Conservation (phyloP, 2,113 vertebrate genomes). For the Syngnathus scovelli region DNA sequence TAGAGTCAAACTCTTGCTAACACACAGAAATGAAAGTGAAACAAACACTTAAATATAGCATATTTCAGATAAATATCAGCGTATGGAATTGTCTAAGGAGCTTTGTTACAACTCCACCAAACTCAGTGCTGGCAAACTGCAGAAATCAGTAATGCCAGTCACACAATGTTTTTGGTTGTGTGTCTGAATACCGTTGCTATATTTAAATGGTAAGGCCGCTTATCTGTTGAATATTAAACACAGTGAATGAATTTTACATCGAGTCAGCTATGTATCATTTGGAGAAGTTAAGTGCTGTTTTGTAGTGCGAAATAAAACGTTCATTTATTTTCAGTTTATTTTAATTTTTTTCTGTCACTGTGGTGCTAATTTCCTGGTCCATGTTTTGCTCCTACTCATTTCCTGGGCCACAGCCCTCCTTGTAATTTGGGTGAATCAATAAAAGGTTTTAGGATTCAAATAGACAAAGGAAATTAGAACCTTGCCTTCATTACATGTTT, state of each 20-base stretch:
- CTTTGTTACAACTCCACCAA: not conserved
- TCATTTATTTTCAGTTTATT: slow-evolving; percentile 22
- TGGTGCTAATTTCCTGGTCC: slow-evolving; percentile 36
- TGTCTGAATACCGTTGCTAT: not conserved
- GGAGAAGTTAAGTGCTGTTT: slow-evolving; percentile 21
- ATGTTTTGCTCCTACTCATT: slow-evolving; percentile 17
- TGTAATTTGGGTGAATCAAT: slow-evolving; percentile 16
- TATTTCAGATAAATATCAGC: not conserved
- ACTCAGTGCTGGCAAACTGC: too few species aligned
- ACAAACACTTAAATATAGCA: not conserved
- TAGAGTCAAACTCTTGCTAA: slow-evolving; percentile 10
- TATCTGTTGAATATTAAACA: slow-evolving; percentile 37
- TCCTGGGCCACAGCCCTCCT: slow-evolving; percentile 16
- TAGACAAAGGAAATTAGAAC: slow-evolving; percentile 20
- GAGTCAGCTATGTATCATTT: slow-evolving; percentile 15
- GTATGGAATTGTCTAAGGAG: not conserved
- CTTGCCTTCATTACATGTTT: slow-evolving; percentile 5
- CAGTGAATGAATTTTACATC: slow-evolving; percentile 4
- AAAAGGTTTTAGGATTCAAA: slow-evolving; percentile 10
- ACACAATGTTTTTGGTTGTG: too few species aligned
- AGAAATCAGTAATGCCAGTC: too few species aligned
- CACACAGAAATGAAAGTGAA: slow-evolving; percentile 15
- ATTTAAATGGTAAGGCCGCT: not conserved
- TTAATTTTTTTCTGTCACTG: not conserved
- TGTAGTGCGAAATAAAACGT: slow-evolving; percentile 31